phyloP scores from a whole-genome alignment of 2,113 vertebrate species.

The Otocyon megalotis region DNA sequence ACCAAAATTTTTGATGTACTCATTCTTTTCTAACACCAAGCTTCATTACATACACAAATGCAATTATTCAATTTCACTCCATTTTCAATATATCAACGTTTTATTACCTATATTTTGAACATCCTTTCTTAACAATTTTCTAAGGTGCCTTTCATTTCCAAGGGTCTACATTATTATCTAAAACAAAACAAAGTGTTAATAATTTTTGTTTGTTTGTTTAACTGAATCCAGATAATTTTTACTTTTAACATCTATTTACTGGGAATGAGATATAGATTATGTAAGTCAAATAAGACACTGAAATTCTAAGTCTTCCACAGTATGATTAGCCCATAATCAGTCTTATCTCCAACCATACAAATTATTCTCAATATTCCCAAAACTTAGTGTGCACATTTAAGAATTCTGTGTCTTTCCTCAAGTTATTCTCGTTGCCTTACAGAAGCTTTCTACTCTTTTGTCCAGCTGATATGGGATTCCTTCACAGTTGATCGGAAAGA shows the following conservation, averaged over 20 bases:
- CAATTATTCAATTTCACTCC: not conserved
- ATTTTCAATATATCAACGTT: not conserved
- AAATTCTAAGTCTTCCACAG: not conserved
- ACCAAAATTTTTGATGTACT: not conserved
- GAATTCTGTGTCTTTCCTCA: not conserved
- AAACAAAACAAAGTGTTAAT: not conserved
- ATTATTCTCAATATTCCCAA: slow-evolving; percentile 2
- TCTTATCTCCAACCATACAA: not conserved
- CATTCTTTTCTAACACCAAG: not conserved
- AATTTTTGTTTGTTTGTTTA: not conserved
- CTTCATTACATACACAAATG: not conserved
- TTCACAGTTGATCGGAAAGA: not conserved
- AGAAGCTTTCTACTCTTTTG: not conserved
- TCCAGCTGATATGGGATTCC: not conserved
- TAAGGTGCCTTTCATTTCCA: not conserved
- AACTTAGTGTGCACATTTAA: not conserved
- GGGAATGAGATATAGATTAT: not conserved
- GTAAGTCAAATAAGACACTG: not conserved
- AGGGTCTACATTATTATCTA: not conserved
- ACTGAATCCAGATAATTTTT: not conserved
- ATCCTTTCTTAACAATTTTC: not conserved
- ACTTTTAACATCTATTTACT: not conserved
- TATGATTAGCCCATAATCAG: not conserved
- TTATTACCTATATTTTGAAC: not conserved
- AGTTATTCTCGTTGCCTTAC: not conserved